Evolutionary conservation across 2,888 invertebrate genomes (phyloP).

Genomic region (Latrodectus elegans): DNA sequence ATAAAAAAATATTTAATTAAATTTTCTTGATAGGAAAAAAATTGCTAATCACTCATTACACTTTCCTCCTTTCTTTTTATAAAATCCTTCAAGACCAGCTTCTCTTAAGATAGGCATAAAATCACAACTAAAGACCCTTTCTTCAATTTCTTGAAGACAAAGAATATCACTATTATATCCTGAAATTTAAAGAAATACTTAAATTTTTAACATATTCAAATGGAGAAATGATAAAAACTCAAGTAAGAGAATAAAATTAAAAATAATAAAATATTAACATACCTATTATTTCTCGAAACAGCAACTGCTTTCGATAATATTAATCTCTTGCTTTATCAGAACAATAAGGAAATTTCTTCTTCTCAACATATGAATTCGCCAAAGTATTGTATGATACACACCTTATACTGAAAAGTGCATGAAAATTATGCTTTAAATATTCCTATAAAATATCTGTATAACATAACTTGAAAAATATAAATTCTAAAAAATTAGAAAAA

Average conservation of each 20-base stretch:
- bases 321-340: constrained; percentile 86
- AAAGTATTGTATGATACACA: constrained; percentile 92
- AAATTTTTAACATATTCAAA: too few species aligned
- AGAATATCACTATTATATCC: constrained; percentile 92
- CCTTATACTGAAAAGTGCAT: constrained; percentile 78
- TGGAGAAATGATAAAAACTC: background rate
- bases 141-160: constrained; percentile 95
- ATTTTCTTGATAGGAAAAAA: constrained; percentile 83
- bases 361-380: constrained; percentile 91
- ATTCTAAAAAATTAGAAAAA: too few species aligned
- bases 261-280: constrained; percentile 70
- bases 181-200: constrained; percentile 72
- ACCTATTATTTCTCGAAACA: constrained; percentile 88
- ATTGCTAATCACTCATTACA: constrained; percentile 87
- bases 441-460: too few species aligned
- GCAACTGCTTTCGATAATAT: constrained; percentile 89
- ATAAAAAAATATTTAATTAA: constrained; percentile 77
- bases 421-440: background rate
- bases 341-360: constrained; percentile 87
- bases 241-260: background rate
- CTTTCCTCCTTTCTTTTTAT: constrained; percentile 83
- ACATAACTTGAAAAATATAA: too few species aligned
- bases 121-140: constrained; percentile 82
- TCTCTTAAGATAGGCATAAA: constrained; percentile 80
- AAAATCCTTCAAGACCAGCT: constrained; percentile 80